Evolutionary conservation across 2,888 invertebrate genomes (phyloP).

Genomic region (Rosalia funebris): DNA sequence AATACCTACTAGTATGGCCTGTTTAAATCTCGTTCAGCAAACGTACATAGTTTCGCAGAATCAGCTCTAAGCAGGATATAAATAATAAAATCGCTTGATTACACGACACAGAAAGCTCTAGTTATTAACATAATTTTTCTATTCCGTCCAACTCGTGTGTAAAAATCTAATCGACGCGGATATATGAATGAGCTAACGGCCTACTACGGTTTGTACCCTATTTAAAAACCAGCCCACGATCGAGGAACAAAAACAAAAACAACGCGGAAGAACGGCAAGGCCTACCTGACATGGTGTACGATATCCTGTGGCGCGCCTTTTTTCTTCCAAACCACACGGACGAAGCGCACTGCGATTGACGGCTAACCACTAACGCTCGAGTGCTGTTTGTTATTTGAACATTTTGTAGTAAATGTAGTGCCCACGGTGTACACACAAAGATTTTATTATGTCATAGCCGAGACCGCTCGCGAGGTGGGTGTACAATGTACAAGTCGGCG

Average conservation of each 20-base stretch:
- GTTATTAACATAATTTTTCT: conserved; percentile 8
- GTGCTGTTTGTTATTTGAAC: conserved; percentile 24
- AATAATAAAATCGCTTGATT: conserved; percentile 14
- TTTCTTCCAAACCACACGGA: conserved; percentile 9
- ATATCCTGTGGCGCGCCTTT: background rate
- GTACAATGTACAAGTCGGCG: conserved; percentile 8
- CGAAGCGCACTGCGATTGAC: conserved; percentile 12
- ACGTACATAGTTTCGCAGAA: too few species aligned
- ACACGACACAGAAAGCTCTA: conserved; percentile 2
- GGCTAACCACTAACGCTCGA: conserved; percentile 10
- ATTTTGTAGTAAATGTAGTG: conserved; percentile 23
- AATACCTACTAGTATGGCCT: too few species aligned
- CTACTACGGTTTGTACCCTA: background rate
- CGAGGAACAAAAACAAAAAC: conserved; percentile 10
- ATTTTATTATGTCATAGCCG: conserved; percentile 25
- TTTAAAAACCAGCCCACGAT: background rate
- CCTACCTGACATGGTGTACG: conserved; percentile 24
- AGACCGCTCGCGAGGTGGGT: conserved; percentile 20
- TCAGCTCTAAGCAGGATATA: conserved; percentile 15
- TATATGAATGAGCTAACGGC: background rate
- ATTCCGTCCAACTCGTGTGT: background rate
- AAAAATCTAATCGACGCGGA: background rate
- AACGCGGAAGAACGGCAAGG: conserved; percentile 3
- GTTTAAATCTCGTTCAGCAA: too few species aligned
- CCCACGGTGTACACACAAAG: conserved; percentile 25